Evolutionary conservation across 2,113 vertebrate species (phyloP), one percentile per base, ranked within the genome.

Genomic region (Marcusenius ussheri): DNA sequence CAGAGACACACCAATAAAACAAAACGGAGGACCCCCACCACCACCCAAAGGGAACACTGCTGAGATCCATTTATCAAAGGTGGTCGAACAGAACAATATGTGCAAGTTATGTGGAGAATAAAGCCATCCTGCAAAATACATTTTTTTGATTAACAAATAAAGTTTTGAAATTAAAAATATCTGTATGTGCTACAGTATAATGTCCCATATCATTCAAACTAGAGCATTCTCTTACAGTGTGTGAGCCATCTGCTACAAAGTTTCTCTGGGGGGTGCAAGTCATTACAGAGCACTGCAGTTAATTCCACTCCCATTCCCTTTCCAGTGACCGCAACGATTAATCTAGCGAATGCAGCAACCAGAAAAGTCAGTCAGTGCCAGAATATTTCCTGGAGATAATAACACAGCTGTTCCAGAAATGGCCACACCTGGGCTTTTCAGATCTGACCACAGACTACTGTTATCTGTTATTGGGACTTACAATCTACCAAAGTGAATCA

Each of bases 321-420:
- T 86, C 47, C 84, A 1, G n/a, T 47, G 47, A 49, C 47, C n/a
- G 84, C 47, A 47, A 86, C 47, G 13, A 86, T 86, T 86, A 51
- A 86, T 86, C 84, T 47, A 86, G 49, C 84, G 0, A 50, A 17
- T 27, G n/a, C n/a, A 50, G 46, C 46, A 50, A 50, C 46, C 84
- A 86, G 31, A 49, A 50, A 31, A 70, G 62, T 86, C 47, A 86
- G 47, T 6, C 13, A 21, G 45, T 31, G n/a, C 46, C 47, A 86
- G 84, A 86, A 86, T 15, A 27, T 86, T 51, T 86, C 47, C 46
- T 86, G 84, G 47, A 86, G 84, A 50, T 86, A 86, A 51, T 35
- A 49, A 51, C 49, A 49, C n/a, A 86, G 50, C 47, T 86, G 49
- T 27, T 86, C n/a, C 84, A 86, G 84, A 86, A 86, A 47, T 42